Evolutionary conservation across 2,113 vertebrate genomes (phyloP).

Genomic region (Engystomops pustulosus): DNA sequence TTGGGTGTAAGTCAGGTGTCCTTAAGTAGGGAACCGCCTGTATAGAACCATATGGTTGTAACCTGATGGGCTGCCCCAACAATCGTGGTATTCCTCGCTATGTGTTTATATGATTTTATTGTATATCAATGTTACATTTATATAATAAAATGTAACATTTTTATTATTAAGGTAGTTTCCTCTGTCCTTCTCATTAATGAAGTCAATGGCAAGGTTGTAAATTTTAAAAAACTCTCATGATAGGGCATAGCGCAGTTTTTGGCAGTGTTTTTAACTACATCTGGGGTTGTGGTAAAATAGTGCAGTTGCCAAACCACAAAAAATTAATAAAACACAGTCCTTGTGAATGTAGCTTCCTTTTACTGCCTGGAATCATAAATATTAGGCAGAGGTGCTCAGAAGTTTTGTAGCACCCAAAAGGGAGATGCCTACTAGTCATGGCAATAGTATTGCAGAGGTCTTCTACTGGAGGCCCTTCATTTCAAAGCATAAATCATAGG

Average conservation of each 20-base stretch:
- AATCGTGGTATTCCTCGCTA: no score
- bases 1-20: no score
- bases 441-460: no score
- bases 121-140: no score
- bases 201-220: neutral
- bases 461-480: neutral
- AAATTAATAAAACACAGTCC: neutral
- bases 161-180: no score
- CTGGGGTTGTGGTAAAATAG: neutral
- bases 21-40: no score
- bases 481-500: neutral
- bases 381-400: neutral
- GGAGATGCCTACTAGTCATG: neutral
- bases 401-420: neutral
- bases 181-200: neutral
- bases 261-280: neutral
- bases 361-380: neutral
- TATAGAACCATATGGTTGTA: no score
- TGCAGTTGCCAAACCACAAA: neutral
- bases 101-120: no score
- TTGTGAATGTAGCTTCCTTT: neutral
- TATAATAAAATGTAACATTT: no score
- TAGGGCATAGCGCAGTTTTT: neutral
- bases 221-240: neutral
- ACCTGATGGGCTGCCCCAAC: no score